phyloP scores from a whole-genome alignment of 2,113 vertebrate genomes.

The Brachirus orientalis region DNA sequence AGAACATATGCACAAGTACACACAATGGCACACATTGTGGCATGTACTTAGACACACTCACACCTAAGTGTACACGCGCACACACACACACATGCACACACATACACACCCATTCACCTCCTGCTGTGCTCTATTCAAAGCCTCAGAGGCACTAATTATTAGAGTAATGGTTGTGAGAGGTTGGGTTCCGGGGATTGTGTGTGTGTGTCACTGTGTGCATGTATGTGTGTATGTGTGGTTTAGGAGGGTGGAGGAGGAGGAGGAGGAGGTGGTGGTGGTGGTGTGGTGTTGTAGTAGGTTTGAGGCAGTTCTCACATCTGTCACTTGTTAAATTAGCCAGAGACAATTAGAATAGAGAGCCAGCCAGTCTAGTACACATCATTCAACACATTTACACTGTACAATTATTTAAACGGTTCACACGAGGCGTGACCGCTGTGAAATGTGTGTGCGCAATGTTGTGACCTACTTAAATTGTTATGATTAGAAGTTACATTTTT shows the following conservation, averaged over 20 bases:
- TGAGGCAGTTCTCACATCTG: conserved; percentile 78
- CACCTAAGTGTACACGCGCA: neutral
- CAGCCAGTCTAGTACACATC: conserved; percentile 43
- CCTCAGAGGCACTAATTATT: conserved; percentile 86
- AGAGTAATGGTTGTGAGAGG: conserved; percentile 81
- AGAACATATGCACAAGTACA: conserved; percentile 16
- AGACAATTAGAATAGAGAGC: conserved; percentile 67
- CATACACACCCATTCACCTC: conserved; percentile 59
- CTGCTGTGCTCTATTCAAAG: conserved; percentile 78
- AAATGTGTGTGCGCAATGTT: neutral
- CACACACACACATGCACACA: conserved; percentile 36
- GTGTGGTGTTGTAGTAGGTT: conserved; percentile 33
- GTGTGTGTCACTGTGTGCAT: conserved; percentile 42
- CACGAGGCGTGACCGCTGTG: conserved; percentile 7
- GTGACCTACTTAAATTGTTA: neutral
- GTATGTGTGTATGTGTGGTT: conserved; percentile 34
- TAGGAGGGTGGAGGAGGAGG: no score
- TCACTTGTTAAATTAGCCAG: conserved; percentile 81
- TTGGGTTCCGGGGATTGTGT: conserved; percentile 66
- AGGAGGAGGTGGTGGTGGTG: neutral
- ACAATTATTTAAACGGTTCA: conserved; percentile 47
- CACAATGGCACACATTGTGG: conserved; percentile 10
- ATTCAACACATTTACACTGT: conserved; percentile 34
- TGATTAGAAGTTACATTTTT: neutral
- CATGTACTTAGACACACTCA: conserved; percentile 16